A percentile compares a stretch with the other conserved stretches of the same genome.
These are phyloP conservation scores for Phylloscopus trochilus DNA, from an alignment of 2,113 vertebrate genomes.

Conservation along the genomic window DNA sequence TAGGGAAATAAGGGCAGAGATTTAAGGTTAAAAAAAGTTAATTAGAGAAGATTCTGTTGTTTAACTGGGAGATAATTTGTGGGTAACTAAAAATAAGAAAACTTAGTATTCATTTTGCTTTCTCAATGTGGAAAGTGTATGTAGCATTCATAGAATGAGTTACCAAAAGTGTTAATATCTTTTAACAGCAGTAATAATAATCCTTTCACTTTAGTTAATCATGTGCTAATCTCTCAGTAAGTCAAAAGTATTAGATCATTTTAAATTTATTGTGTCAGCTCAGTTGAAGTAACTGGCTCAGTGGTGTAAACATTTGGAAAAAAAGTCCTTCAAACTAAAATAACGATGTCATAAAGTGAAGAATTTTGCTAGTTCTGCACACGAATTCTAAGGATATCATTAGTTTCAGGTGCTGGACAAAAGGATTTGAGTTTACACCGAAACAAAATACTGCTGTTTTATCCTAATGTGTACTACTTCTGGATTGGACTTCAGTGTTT, in stretches of 20 bases:
- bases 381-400: constrained; percentile 43
- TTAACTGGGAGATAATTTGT: neutral
- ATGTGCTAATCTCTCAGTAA: constrained; percentile 79
- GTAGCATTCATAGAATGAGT: constrained; percentile 40
- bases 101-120: neutral
- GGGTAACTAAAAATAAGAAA: neutral
- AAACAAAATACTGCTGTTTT: constrained; percentile 36
- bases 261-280: constrained; percentile 73
- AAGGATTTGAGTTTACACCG: constrained; percentile 46
- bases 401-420: constrained; percentile 43
- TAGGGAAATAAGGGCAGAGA: neutral
- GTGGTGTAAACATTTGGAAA: constrained; percentile 63
- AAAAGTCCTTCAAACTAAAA: constrained; percentile 60
- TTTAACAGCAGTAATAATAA: constrained; percentile 71
- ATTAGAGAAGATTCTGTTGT: neutral
- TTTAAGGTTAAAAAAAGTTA: neutral
- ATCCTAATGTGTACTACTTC: constrained; percentile 33
- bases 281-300: constrained; percentile 58
- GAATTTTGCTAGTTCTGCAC: constrained; percentile 58
- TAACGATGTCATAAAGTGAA: constrained; percentile 56
- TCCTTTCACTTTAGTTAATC: constrained; percentile 71
- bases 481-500: constrained; percentile 28
- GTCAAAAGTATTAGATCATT: constrained; percentile 73
- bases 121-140: neutral
- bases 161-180: constrained; percentile 77